Conservation (phyloP, 2,113 vertebrate species). For the Zosterops lateralis region DNA sequence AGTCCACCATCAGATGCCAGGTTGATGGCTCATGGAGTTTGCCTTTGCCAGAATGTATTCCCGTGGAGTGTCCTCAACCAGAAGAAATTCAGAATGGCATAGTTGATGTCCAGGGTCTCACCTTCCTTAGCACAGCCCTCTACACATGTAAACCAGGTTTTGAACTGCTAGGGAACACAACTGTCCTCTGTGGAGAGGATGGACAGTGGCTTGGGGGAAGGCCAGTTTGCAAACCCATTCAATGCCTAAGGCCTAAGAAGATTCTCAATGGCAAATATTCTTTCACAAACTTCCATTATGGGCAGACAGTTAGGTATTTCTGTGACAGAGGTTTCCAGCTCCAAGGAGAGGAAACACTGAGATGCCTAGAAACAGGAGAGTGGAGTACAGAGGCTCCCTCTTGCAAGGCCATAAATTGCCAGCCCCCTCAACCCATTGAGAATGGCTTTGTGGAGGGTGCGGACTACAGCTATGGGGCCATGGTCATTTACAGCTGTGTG, state of each 20-base stretch:
- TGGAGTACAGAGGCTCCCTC: slow-evolving; percentile 83
- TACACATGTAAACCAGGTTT: slow-evolving; percentile 93
- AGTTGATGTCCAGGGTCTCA: slow-evolving; percentile 94
- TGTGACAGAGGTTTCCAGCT: slow-evolving; percentile 89
- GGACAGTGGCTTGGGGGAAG: slow-evolving; percentile 93
- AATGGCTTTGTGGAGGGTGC: slow-evolving; percentile 96
- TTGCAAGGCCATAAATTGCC: slow-evolving; percentile 87
- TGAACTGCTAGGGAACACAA: slow-evolving; percentile 85
- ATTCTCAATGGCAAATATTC: slow-evolving; percentile 83
- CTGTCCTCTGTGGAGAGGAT: slow-evolving; percentile 89
- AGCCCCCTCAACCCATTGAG: slow-evolving; percentile 86
- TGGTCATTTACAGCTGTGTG: slow-evolving; percentile 97
- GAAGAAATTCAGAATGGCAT: slow-evolving; percentile 89
- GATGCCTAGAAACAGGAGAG: slow-evolving; percentile 84
- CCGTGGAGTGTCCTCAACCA: slow-evolving; percentile 93
- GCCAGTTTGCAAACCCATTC: slow-evolving; percentile 86
- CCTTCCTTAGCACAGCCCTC: slow-evolving; percentile 92
- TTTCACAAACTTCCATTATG: slow-evolving; percentile 84
- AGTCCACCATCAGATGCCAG: slow-evolving; percentile 77
- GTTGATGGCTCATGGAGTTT: slow-evolving; percentile 85
- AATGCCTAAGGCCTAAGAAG: slow-evolving; percentile 83
- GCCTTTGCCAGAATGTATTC: slow-evolving; percentile 88
- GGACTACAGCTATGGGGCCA: slow-evolving; percentile 91
- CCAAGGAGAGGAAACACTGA: slow-evolving; percentile 80
- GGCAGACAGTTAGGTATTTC: slow-evolving; percentile 82